phyloP scores from a whole-genome alignment of 2,888 invertebrate genomes.

The Clitarchus hookeri region DNA sequence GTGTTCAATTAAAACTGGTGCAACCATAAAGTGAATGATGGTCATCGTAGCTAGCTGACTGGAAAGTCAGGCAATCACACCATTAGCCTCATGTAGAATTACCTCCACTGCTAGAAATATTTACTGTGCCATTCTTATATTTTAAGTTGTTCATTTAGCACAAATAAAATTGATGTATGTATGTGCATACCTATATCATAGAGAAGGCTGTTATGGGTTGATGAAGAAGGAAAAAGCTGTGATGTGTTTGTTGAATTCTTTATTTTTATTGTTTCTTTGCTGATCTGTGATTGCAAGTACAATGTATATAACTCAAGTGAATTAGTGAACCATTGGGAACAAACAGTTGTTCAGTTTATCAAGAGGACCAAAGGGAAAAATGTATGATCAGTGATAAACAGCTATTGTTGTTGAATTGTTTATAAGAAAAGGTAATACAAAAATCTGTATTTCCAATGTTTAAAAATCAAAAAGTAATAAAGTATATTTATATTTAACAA shows the following conservation, averaged over 20 bases:
- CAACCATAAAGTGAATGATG: too few relatives aligned
- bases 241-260: slow-evolving; percentile 1
- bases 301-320: slow-evolving; percentile 14
- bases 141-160: not conserved
- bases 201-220: not conserved
- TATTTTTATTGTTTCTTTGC: not conserved
- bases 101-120: not conserved
- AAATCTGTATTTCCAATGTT: not conserved
- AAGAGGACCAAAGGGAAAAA: not conserved
- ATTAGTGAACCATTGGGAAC: not conserved
- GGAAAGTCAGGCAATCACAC: too few relatives aligned
- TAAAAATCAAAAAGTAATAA: slow-evolving; percentile 6
- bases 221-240: not conserved
- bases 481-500: slow-evolving; percentile 1
- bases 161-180: not conserved
- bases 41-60: too few relatives aligned
- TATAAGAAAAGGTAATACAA: not conserved
- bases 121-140: slow-evolving; percentile 4
- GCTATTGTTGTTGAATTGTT: slow-evolving; percentile 14
- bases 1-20: too few relatives aligned
- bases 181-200: not conserved
- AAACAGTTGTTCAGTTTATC: not conserved
- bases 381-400: not conserved
- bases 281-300: slow-evolving; percentile 4
- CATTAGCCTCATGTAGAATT: too few relatives aligned